Conservation (phyloP, 2,797 vertebrate genomes). For the Coracias cyanogaster region DNA sequence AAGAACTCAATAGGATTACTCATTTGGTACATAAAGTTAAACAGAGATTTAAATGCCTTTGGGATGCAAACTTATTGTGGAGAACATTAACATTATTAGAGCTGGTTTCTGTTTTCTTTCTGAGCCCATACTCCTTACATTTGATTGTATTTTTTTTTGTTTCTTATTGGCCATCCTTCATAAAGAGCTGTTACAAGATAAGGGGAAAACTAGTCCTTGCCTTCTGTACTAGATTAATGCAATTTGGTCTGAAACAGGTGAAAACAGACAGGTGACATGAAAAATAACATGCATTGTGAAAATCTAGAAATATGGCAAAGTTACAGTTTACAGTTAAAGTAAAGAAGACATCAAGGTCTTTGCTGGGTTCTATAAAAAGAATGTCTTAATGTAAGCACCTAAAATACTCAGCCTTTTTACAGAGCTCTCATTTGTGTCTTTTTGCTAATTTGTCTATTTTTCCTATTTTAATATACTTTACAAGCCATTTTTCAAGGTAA, state of each 20-base stretch:
- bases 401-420: neutral
- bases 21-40: neutral
- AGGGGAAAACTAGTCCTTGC: neutral
- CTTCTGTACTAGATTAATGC: neutral
- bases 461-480: neutral
- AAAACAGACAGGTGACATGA: neutral
- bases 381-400: neutral
- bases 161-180: neutral
- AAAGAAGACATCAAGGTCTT: neutral
- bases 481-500: constrained; percentile 17
- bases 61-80: neutral
- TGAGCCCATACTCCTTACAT: neutral
- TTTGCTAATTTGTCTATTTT: neutral
- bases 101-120: neutral
- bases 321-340: neutral
- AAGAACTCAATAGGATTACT: neutral
- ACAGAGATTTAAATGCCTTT: neutral
- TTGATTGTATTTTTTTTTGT: neutral
- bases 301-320: neutral
- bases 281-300: neutral
- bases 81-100: neutral
- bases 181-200: neutral
- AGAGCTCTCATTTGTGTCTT: neutral
- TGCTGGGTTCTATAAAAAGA: neutral
- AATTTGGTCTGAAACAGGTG: neutral